A percentile compares a stretch with the other conserved stretches of the same genome.
phyloP scores from a whole-genome alignment of 2,888 invertebrate genomes.

The Ichneumoninae sp. region DNA sequence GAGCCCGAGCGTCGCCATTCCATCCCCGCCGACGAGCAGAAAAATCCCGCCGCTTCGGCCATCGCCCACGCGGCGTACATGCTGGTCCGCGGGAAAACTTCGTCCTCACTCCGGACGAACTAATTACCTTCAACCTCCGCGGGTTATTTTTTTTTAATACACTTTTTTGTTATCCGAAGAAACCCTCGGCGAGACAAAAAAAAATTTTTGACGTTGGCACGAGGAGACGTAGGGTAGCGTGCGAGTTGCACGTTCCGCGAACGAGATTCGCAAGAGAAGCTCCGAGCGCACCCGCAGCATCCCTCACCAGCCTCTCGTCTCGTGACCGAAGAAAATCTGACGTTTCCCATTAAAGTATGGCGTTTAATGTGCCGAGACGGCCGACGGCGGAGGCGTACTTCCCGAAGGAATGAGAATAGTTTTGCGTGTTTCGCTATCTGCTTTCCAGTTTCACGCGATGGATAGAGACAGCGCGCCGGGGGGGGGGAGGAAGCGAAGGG shows the following conservation, averaged over 20 bases:
- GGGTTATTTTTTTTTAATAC: not conserved
- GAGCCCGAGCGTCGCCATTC: not conserved
- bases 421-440: conserved; percentile 64
- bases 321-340: conserved; percentile 71
- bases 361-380: conserved; percentile 71
- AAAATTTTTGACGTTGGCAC: not conserved
- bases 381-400: conserved; percentile 45
- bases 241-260: not conserved
- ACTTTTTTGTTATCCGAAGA: not conserved
- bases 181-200: not conserved
- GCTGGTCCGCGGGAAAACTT: too few relatives aligned
- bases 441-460: conserved; percentile 44
- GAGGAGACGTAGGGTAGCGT: not conserved
- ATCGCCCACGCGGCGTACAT: too few relatives aligned
- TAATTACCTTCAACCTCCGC: not conserved
- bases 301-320: conserved; percentile 46
- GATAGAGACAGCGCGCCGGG: not conserved
- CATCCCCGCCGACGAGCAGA: too few relatives aligned
- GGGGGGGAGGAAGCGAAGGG: conserved; percentile 5
- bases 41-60: too few relatives aligned
- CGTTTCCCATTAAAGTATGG: conserved; percentile 73
- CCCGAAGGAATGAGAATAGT: conserved; percentile 73
- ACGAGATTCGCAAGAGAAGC: conserved; percentile 25
- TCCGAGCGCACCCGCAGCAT: conserved; percentile 17
- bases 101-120: not conserved